Conservation (phyloP, 2,113 vertebrate species). For the Vidua macroura region DNA sequence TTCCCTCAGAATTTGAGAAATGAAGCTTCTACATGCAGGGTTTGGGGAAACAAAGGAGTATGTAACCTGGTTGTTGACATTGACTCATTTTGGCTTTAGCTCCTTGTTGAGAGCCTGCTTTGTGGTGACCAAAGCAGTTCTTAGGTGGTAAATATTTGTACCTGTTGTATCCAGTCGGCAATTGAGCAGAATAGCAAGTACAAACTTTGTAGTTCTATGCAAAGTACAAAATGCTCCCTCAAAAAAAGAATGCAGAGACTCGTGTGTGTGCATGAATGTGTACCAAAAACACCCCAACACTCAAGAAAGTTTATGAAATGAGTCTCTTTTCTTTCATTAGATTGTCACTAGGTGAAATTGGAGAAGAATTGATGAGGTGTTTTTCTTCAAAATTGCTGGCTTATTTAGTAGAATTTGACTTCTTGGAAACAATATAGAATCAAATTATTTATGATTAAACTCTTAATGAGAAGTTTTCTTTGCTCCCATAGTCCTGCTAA, state of each 20-base stretch:
- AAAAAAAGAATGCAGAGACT: neutral
- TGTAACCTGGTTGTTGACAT: neutral
- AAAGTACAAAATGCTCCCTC: neutral
- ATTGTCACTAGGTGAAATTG: neutral
- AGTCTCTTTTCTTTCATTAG: neutral
- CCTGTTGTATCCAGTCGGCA: neutral
- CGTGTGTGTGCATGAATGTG: accelerated
- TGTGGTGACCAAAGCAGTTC: neutral
- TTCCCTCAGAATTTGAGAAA: neutral
- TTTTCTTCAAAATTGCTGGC: neutral
- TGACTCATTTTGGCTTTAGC: neutral
- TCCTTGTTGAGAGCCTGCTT: neutral
- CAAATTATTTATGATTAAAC: neutral
- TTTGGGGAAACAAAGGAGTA: neutral
- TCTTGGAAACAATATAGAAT: neutral
- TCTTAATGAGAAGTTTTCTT: neutral
- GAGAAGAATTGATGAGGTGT: neutral
- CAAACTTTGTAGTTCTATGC: neutral
- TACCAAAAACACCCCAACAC: accelerated
- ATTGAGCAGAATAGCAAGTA: neutral
- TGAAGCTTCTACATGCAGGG: neutral
- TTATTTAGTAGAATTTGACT: neutral
- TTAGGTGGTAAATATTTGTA: neutral
- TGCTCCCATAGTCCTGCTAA: neutral
- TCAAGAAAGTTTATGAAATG: neutral